These are phyloP conservation scores for Heterocephalus glaber DNA, from an alignment of 2,113 vertebrate genomes.

Conservation along the genomic window DNA sequence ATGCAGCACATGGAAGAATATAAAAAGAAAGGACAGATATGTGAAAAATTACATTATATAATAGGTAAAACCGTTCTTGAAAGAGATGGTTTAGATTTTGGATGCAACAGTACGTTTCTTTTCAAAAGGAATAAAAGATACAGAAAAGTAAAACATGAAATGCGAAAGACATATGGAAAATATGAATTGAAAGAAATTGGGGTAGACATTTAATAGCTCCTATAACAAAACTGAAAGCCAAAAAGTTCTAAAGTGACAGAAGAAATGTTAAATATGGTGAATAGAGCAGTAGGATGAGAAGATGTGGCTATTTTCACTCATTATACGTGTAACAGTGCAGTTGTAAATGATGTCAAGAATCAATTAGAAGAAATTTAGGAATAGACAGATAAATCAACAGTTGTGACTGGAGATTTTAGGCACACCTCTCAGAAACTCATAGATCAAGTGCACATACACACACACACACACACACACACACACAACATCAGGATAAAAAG, in stretches of 20 bases:
- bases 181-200: not conserved
- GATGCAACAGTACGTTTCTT: not conserved
- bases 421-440: not conserved
- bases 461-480: not conserved
- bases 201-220: conserved; percentile 13
- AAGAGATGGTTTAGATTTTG: not conserved
- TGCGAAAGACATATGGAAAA: conserved; percentile 32
- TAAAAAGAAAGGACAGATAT: conserved; percentile 9
- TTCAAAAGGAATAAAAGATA: conserved; percentile 13
- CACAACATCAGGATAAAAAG: not conserved
- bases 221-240: conserved; percentile 13
- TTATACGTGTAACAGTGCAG: not conserved
- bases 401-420: not conserved
- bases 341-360: not conserved
- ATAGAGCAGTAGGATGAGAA: not conserved
- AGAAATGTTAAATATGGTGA: not conserved
- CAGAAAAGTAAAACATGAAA: conserved; percentile 13
- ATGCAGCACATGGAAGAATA: not conserved
- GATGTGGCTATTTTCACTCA: not conserved
- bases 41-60: not conserved
- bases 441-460: not conserved
- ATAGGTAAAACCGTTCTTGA: conserved; percentile 4
- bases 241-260: not conserved
- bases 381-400: conserved; percentile 14
- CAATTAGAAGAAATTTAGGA: not conserved